Evolutionary conservation across 2,797 vertebrate genomes (phyloP).

Genomic region (Poeciliopsis infans): DNA sequence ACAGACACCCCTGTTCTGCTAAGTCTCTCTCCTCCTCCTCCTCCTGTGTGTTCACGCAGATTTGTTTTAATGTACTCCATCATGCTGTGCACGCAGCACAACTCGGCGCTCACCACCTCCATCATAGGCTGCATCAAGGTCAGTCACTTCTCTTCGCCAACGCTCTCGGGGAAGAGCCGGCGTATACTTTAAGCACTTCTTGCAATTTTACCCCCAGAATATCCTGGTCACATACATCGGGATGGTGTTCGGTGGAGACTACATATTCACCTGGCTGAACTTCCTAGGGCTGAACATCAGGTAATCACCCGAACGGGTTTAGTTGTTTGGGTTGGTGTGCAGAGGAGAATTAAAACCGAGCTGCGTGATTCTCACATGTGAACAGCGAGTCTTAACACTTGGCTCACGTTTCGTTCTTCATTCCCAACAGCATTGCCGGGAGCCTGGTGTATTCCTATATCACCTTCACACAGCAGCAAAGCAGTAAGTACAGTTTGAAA

Average conservation of each 20-base stretch:
- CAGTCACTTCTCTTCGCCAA: constrained; percentile 20
- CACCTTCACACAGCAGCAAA: constrained; percentile 91
- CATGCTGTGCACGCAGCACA: constrained; percentile 94
- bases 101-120: constrained; percentile 96
- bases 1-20: too few species aligned
- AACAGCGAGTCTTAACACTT: background rate
- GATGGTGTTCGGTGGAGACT: constrained; percentile 97
- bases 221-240: constrained; percentile 96
- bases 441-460: constrained; percentile 97
- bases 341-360: background rate
- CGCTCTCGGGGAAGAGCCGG: background rate
- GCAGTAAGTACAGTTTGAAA: constrained; percentile 75
- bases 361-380: background rate
- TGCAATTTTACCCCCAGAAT: constrained; percentile 81
- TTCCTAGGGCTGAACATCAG: constrained; percentile 97
- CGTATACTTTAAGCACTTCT: constrained; percentile 1
- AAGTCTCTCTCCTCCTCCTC: background rate
- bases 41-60: constrained; percentile 64
- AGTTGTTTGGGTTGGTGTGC: background rate
- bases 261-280: constrained; percentile 98
- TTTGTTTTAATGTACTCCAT: constrained; percentile 97
- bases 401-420: background rate
- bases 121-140: constrained; percentile 98
- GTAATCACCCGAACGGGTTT: constrained; percentile 64
- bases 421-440: constrained; percentile 87